Conservation (phyloP, 1,140 invertebrate species). For the Notospermus geniculatus region DNA sequence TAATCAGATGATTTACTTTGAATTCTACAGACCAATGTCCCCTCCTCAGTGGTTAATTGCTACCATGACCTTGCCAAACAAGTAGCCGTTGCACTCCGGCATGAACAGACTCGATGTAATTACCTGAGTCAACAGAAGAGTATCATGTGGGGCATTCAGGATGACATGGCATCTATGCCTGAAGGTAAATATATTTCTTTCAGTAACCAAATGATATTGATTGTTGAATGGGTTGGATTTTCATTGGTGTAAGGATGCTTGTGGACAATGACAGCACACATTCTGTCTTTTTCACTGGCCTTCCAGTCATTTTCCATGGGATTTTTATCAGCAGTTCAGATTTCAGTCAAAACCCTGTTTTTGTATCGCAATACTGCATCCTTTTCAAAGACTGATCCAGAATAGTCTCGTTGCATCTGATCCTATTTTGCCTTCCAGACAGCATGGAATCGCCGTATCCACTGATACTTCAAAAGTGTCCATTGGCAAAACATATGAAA, state of each 20-base stretch:
- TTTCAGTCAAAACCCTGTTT: too few relatives aligned
- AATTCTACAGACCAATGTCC: constrained; percentile 69
- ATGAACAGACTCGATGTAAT: constrained; percentile 86
- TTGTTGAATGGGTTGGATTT: too few relatives aligned
- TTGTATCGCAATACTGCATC: too few relatives aligned
- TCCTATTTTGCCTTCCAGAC: constrained; percentile 24
- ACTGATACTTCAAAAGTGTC: constrained; percentile 76
- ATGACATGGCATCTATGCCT: constrained; percentile 64
- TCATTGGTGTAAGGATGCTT: too few relatives aligned
- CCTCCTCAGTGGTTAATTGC: constrained; percentile 88
- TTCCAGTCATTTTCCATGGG: too few relatives aligned
- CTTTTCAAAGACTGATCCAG: too few relatives aligned
- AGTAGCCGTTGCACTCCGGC: constrained; percentile 80
- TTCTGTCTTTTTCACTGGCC: too few relatives aligned
- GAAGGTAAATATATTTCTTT: constrained; percentile 56
- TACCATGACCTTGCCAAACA: constrained; percentile 92
- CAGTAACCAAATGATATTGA: too few relatives aligned
- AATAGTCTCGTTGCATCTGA: too few relatives aligned
- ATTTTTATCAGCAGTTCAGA: too few relatives aligned
- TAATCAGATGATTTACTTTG: not conserved
- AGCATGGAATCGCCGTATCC: constrained; percentile 65
- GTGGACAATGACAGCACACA: too few relatives aligned
- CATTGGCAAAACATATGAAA: constrained; percentile 79
- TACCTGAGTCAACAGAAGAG: constrained; percentile 89
- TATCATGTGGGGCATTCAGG: constrained; percentile 74